Evolutionary conservation across 92 coral and sea anemone species (phyloP), one percentile per base, ranked within the genome.

Genomic region (Galaxea fascicularis): DNA sequence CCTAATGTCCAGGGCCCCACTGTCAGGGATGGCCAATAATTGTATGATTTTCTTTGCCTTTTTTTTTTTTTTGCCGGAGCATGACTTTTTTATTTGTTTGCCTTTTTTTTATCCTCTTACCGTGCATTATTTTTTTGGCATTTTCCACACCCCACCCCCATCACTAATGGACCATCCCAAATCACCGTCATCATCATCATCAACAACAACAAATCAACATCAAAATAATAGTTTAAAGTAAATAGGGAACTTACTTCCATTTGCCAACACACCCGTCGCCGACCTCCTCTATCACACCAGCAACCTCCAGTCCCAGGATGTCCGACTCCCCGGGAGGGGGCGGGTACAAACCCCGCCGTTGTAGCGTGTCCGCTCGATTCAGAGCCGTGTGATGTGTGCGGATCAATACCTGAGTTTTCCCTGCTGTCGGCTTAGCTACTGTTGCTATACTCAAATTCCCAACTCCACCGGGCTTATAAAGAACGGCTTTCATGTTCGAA

Each of bases 301-400:
- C 82, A 13, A 89, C 93, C 78, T 96, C 99, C 53, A 96, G 80
- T 15, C 99, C 99, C 54, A 96, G 87, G 67, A 96, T 92, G 60
- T 94, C 91, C 10, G 99, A 93, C 39, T 94, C 98, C 59, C 99
- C 99, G 13, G 93, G 92, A 0, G 94, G 97, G 12, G 95, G 92
- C 0, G 94, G 90, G 71, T 96, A 96, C 30, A 51, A 29, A 0
- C 99, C 99, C 73, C 89, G 86, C 54, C 99, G 86, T 71, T 96
- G 99, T 59, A 94, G 90, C 47, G 92, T 91, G 81, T 96, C 99
- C 0, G 99, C 99, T 84, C 99, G 82, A 83, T 96, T 96, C 68
- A 96, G 57, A 8, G 99, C 98, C 24, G 95, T 90, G 88, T 74
- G 94, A 68, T 90, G 92, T 44, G 89, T 89, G 24, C 94, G 94